Base-by-base conservation (phyloP, 2,888 invertebrate genomes). In the Eucera pruinosa region DNA sequence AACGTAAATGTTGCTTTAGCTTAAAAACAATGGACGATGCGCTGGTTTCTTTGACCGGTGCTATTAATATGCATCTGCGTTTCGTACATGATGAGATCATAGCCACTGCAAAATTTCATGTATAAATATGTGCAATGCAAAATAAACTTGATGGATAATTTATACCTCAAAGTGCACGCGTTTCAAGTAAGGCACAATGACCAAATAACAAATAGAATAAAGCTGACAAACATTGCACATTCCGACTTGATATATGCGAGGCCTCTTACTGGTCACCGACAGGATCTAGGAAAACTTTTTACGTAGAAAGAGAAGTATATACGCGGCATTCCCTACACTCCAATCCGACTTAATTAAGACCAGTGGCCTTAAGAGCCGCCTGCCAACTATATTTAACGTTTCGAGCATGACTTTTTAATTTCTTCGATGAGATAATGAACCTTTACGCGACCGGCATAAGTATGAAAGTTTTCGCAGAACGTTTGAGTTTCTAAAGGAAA, bases 391-490 rank as follows among this genome's bases (percentile, higher is more conserved):
- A 23, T 54, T 30, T 36, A 25, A 2, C 55, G 67, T 68, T 33
- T 50, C 33, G 11, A 58, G 48, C 84, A 61, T 68, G 81, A 75
- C 64, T 83, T 83, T 81, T 75, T 80, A 66, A 81, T 80, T 75
- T 57, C 52, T 3, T 39, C 36, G 45, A 43, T 15, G 50, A 68
- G 62, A 65, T 50, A 66, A 60, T 13, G 65, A 83, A 72, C 36
- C 18, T 47, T 50, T 25, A 57, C n/a, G n/a, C 36, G 43, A 15
- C 11, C 33, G 18, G n/a, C 18, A 6, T 4, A 27, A 11, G 11
- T 18, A 48, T 5, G 54, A 48, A 33, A 33, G 23, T 30, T 20
- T 20, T 52, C 43, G 54, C 39, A 23, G 23, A 47, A n/a, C 20
- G 27, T n/a, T 20, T 41, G 2, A 25, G 7, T 25, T 33, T 67